Percentiles rank a stretch among this genome's conserved stretches.
These are phyloP conservation scores for Drosophila kanapiae DNA, from an alignment of 1,140 invertebrate genomes.

Conservation along the genomic window DNA sequence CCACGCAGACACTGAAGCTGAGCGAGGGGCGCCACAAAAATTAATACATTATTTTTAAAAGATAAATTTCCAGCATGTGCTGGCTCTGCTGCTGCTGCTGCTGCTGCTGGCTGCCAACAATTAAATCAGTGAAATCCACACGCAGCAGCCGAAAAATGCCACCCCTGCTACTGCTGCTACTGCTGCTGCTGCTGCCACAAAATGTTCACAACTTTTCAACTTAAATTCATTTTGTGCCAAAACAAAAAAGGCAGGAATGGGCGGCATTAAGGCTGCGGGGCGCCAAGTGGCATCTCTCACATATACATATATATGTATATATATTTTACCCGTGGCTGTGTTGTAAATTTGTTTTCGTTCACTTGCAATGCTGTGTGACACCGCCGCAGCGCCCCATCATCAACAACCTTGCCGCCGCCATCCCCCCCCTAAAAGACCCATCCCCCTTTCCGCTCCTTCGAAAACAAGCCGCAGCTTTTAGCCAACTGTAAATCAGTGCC, in stretches of 20 bases:
- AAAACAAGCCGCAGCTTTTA: slow-evolving; percentile 56
- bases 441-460: background rate
- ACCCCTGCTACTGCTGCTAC: background rate
- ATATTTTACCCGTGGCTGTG: slow-evolving; percentile 75
- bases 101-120: slow-evolving; percentile 55
- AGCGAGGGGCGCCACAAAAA: slow-evolving; percentile 62
- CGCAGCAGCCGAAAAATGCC: slow-evolving; percentile 50
- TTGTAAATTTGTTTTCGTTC: slow-evolving; percentile 84
- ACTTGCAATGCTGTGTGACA: slow-evolving; percentile 79
- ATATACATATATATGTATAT: slow-evolving; percentile 36
- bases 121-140: slow-evolving; percentile 84
- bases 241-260: slow-evolving; percentile 22
- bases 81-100: background rate
- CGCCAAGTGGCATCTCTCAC: slow-evolving; percentile 61
- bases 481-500: slow-evolving; percentile 75
- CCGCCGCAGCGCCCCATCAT: slow-evolving; percentile 56
- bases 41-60: slow-evolving; percentile 84
- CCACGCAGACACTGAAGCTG: background rate
- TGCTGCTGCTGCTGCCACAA: slow-evolving; percentile 42
- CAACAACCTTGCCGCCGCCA: slow-evolving; percentile 6
- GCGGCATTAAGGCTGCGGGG: slow-evolving; percentile 3
- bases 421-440: background rate
- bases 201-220: slow-evolving; percentile 83
- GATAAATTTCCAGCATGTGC: slow-evolving; percentile 74
- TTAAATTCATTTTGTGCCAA: slow-evolving; percentile 79